Evolutionary conservation across 1,140 invertebrate species (phyloP).

Genomic region (Drosophila sulfurigaster): DNA sequence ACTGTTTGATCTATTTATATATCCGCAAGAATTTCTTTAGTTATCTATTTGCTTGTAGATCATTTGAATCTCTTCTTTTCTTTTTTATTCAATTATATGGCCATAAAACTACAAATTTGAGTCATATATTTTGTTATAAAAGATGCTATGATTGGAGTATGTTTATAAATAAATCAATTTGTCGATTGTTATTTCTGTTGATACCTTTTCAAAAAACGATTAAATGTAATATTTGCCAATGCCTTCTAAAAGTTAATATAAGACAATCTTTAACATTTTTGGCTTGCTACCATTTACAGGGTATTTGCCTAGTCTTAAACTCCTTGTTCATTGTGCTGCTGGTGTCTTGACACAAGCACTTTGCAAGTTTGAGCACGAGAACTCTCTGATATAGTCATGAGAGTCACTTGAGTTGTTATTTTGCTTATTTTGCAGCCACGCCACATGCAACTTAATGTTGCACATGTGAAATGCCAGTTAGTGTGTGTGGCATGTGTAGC

Average conservation of each 20-base stretch:
- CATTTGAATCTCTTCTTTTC: too few species aligned
- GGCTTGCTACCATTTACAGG: not conserved
- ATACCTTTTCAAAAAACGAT: too few species aligned
- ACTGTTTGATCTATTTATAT: too few species aligned
- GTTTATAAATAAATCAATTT: too few species aligned
- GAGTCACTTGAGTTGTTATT: not conserved
- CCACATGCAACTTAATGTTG: conserved; percentile 38
- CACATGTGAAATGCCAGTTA: conserved; percentile 31
- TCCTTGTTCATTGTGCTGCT: not conserved
- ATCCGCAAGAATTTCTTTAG: too few species aligned
- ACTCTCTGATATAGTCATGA: not conserved
- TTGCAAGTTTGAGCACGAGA: conserved; percentile 29
- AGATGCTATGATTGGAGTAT: too few species aligned
- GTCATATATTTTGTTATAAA: too few species aligned
- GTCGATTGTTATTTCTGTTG: too few species aligned
- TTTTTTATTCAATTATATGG: too few species aligned
- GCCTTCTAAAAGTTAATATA: not conserved
- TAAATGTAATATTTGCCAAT: not conserved
- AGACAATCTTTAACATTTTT: not conserved
- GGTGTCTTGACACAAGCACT: conserved; percentile 33
- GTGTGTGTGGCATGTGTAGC: conserved; percentile 6
- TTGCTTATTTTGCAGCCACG: conserved; percentile 13
- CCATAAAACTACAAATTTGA: too few species aligned
- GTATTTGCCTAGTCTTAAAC: not conserved
- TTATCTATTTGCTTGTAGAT: too few species aligned